Evolutionary conservation across 2,797 vertebrate genomes (phyloP), one percentile per base, ranked within the genome.

Genomic region (Trachops cirrhosus): DNA sequence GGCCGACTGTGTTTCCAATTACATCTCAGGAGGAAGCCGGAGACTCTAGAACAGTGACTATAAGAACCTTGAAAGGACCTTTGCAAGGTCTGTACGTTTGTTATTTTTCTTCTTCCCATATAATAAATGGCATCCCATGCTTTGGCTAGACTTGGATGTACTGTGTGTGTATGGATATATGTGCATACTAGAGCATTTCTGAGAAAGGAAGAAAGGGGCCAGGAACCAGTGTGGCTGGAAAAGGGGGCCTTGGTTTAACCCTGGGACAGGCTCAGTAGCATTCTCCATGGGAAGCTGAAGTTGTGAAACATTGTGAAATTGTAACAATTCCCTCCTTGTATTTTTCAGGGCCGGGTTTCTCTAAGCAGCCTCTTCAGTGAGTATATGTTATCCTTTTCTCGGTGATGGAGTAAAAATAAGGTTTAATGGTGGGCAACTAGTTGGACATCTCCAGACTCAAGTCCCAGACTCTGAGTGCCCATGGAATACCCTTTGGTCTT

Each of bases 1-100:
- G 15, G 34, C 96, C 75, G 11, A 64, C 94, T 95, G 96, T 62
- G 91, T 92, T 93, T 95, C 86, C 91, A 97, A 95, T 97, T 97
- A 90, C 26, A 39, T 93, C 94, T 96, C 95, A 7, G 73, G 70
- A 95, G 91, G 97, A 94, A 79, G 95, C 86, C 80, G 0, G 46
- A 75, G 46, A 62, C 74, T 95, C 91, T 68, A 86, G 93, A 93
- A 54, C 52, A 70, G 52, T 11, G 67, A 57, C 9, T 1, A 9
- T 1, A 52, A 91, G 57, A 74, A 95, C 85, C 90, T 97, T 96
- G 94, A 95, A 92, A 93, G 44, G 89, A 95, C 88, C 59, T 95
- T 77, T 67, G 62, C 4, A n/a, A 52, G 59, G 46, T 86, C 37
- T 22, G 0, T 62, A 68, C 79, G 64, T 74, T 79, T 85, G n/a